A percentile compares a stretch with the other conserved stretches of the same genome.
phyloP scores from a whole-genome alignment of 2,113 vertebrate genomes.

The Prolemur simus region DNA sequence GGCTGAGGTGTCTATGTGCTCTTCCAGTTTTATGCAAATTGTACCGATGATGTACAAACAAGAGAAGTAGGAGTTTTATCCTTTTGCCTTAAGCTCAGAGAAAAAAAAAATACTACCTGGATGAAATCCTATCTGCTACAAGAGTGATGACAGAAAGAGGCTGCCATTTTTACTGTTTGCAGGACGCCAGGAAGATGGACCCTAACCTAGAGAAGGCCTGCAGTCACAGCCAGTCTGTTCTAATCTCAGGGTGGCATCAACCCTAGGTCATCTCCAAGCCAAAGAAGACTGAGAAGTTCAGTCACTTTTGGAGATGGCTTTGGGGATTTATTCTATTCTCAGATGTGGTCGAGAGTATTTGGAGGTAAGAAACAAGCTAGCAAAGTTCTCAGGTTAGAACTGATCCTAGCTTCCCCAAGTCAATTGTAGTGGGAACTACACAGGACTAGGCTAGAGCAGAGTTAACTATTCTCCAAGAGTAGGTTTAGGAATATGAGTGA shows the following conservation, averaged over 20 bases:
- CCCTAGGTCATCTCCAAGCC: background rate
- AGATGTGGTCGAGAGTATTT: background rate
- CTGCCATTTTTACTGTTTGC: background rate
- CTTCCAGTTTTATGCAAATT: background rate
- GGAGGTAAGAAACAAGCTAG: background rate
- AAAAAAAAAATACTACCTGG: background rate
- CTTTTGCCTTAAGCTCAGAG: background rate
- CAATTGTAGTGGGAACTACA: background rate
- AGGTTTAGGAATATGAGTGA: background rate
- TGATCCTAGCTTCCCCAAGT: background rate
- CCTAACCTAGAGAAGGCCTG: background rate
- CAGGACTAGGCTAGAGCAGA: background rate
- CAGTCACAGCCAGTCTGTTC: background rate
- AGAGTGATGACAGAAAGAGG: background rate
- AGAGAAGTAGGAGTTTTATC: background rate
- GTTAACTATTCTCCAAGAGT: background rate
- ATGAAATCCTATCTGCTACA: background rate
- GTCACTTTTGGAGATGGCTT: background rate
- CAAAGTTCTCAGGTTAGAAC: background rate
- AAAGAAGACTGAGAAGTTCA: background rate
- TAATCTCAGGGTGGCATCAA: background rate
- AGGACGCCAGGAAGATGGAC: background rate
- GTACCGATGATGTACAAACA: background rate
- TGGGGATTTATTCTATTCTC: background rate
- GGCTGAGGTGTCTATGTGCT: background rate